These are phyloP conservation scores for Antheraea yamamai DNA, from an alignment of 2,888 invertebrate species.

Conservation along the genomic window DNA sequence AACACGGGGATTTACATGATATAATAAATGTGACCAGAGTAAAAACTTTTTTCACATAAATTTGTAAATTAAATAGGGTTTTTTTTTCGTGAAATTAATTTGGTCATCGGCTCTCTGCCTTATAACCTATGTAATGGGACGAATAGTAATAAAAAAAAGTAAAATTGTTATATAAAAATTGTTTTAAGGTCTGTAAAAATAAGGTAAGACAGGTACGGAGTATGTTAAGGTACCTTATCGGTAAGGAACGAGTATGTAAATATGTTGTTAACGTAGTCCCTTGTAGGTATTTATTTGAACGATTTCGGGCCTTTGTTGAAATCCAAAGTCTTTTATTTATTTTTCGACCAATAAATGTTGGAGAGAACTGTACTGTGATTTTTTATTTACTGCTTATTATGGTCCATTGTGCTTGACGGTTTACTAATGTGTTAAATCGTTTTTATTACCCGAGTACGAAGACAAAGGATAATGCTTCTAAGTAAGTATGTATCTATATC, in stretches of 20 bases:
- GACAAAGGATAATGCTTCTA: no score
- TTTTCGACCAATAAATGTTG: slow-evolving; percentile 83
- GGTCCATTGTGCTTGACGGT: neutral
- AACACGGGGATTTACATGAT: neutral
- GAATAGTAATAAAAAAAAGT: slow-evolving; percentile 47
- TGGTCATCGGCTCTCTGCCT: slow-evolving; percentile 43
- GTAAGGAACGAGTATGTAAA: slow-evolving; percentile 61
- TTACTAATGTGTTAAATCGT: neutral
- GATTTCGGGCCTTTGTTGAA: slow-evolving; percentile 81
- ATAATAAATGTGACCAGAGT: slow-evolving; percentile 1
- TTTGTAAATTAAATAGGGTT: neutral
- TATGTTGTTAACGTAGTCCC: slow-evolving; percentile 78
- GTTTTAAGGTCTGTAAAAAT: slow-evolving; percentile 56
- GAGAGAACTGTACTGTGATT: slow-evolving; percentile 70
- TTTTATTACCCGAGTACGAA: neutral
- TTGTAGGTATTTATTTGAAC: slow-evolving; percentile 80
- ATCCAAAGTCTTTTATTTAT: slow-evolving; percentile 83
- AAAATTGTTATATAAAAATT: slow-evolving; percentile 54
- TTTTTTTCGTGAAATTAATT: slow-evolving; percentile 7
- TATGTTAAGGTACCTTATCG: slow-evolving; percentile 47
- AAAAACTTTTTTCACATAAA: neutral
- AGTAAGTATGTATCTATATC: no score
- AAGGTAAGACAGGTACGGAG: slow-evolving; percentile 41
- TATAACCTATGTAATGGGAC: slow-evolving; percentile 46
- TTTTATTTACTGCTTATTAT: slow-evolving; percentile 28